Base-by-base conservation (phyloP, 2,888 invertebrate species). In the Acleris sparsana region DNA sequence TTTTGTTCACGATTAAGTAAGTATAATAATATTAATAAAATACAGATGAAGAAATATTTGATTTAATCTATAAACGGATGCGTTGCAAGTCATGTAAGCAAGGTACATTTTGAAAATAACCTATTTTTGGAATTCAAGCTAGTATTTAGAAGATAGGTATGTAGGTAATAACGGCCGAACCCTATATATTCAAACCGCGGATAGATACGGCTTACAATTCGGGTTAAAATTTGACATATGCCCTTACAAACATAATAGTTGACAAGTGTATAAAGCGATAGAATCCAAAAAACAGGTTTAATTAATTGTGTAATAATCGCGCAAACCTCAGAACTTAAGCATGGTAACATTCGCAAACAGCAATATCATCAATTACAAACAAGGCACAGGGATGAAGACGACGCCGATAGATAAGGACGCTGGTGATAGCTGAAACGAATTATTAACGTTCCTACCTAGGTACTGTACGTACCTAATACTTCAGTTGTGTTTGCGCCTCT, bases 401-500 rank as follows among this genome's bases (percentile, higher is more conserved):
- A 46, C 17, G 46, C 17, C 16, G 46, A 46, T 71, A 69, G 71
- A 71, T 62, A 59, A 68, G 71, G 69, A 68, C 70, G 65, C 69
- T 62, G 63, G 61, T 71, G 68, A 53, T 62, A 67, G 63, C 87
- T 88, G 83, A 66, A 85, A 86, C 76, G 79, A 79, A 79, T 75
- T 78, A 77, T 80, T 71, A 78, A 71, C 75, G 73, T 73, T 77
- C n/a, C 4, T 29, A 33, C 33, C 33, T 33, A 39, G 13, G 13
- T 39, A 13, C 4, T 39, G 46, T 72, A 71, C 78, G 78, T 75
- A 80, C 73, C 77, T 83, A 78, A 81, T 78, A 72, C 75, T 80
- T 80, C 79, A 79, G 81, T 78, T 74, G 73, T 77, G 77, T 81
- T 82, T 76, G 82, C 80, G 77, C 71, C 75, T 80, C 78, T 76